Evolutionary conservation across 2,888 invertebrate species (phyloP).

Genomic region (Adelphocoris suturalis): DNA sequence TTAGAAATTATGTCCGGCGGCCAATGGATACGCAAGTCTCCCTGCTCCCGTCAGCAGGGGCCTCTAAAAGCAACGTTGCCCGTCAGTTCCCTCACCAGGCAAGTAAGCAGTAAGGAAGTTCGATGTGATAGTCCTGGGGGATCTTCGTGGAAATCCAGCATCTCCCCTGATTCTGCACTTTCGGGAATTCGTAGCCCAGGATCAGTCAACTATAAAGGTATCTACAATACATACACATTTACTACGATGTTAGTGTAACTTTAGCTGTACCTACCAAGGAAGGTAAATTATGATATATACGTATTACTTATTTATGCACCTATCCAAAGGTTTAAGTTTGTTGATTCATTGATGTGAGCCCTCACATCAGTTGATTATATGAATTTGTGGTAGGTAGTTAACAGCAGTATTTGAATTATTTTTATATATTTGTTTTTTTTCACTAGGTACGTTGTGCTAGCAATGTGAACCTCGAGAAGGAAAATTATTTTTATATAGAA

Average conservation of each 20-base stretch:
- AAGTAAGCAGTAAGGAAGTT: constrained; percentile 82
- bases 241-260: not conserved
- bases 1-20: constrained; percentile 53
- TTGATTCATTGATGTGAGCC: no score
- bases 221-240: not conserved
- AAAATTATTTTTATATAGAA: no score
- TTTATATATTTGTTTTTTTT: no score
- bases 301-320: no score
- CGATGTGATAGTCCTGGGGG: constrained; percentile 84
- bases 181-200: constrained; percentile 88
- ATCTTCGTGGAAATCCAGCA: constrained; percentile 82
- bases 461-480: no score
- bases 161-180: constrained; percentile 76
- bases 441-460: no score
- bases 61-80: constrained; percentile 89
- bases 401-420: no score
- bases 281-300: no score
- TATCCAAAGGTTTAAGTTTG: no score
- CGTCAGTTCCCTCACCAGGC: constrained; percentile 86
- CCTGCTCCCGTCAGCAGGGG: constrained; percentile 81
- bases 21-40: constrained; percentile 83
- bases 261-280: no score
- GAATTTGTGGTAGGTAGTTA: no score
- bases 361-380: no score
- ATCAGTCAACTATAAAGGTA: constrained; percentile 87